phyloP scores from a whole-genome alignment of 1,140 invertebrate genomes.

The Penaeus indicus region DNA sequence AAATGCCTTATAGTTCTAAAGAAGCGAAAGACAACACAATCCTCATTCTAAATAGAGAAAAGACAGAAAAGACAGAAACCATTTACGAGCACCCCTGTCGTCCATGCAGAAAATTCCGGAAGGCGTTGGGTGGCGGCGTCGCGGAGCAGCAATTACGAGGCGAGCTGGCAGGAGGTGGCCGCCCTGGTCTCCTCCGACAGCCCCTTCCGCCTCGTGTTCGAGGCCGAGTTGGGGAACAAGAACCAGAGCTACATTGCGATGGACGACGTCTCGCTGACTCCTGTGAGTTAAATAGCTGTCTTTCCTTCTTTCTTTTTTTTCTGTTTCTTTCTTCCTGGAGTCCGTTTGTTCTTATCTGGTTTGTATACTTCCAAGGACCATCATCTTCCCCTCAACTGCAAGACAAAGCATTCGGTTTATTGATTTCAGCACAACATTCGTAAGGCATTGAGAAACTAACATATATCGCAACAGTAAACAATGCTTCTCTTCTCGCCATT shows the following conservation, averaged over 20 bases:
- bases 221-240: constrained; percentile 27
- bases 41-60: too few species aligned
- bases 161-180: constrained; percentile 28
- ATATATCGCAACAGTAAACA: not conserved
- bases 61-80: too few species aligned
- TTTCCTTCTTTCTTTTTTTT: too few species aligned
- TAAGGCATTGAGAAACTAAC: too few species aligned
- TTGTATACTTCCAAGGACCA: too few species aligned
- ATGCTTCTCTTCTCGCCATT: not conserved
- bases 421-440: too few species aligned
- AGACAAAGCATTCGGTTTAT: too few species aligned
- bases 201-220: constrained; percentile 26
- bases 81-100: too few species aligned
- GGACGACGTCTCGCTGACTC: constrained; percentile 42
- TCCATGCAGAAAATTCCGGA: not conserved
- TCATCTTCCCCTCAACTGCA: too few species aligned
- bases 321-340: too few species aligned
- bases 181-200: constrained; percentile 13
- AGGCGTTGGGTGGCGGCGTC: not conserved
- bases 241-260: constrained; percentile 31
- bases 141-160: not conserved
- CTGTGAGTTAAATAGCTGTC: not conserved
- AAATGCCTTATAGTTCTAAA: not conserved
- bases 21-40: not conserved
- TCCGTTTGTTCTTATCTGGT: too few species aligned